Base-by-base conservation (phyloP, 2,888 invertebrate genomes). In the Pycnomerus fuliginosus region DNA sequence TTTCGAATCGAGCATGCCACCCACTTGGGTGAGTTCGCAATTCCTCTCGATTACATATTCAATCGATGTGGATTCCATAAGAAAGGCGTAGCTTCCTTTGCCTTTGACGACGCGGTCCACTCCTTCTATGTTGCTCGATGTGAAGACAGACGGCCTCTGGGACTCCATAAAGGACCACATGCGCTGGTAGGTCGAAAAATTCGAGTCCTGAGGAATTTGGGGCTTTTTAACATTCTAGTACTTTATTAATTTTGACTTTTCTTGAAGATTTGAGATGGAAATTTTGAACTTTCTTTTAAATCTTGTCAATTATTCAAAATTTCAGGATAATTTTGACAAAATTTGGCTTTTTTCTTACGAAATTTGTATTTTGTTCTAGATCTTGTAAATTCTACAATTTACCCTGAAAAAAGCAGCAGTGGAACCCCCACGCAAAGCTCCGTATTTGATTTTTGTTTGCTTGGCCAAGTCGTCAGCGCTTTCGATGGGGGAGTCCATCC, bases 101-200 rank as follows among this genome's bases (percentile, higher is more conserved):
- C 84, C 87, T 64, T 88, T 83, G 46, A 84, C 79, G 0, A 97
- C 97, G 17, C 92, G 79, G 15, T 92, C 89, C 2, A 96, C 92
- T 0, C 96, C 98, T 65, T 94, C 93, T 12, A 83, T 82, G 67
- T 94, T 96, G 58, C 82, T 86, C 29, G 82, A 79, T 0, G 90
- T 86, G 67, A 96, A 94, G 0, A 96, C 92, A 0, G 86, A 80
- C 0, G 96, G 94, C 28, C 87, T 79, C 3, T 91, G 85, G 1
- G 89, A 88, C 59, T 84, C 85, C 97, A 97, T 98, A 60, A 90
- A 87, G 0, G 90, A 85, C 91, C 94, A 97, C 94, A 98, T 97
- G 23, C 90, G 79, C 71, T 92, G 88, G 73, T 96, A 97, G 4
- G 91, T 90, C 0, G 90, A 86, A 60, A 94, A 90, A 73, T 94